Evolutionary conservation across 1,140 invertebrate species (phyloP), one percentile per base, ranked within the genome.

Genomic region (Brachionus paranguensis): DNA sequence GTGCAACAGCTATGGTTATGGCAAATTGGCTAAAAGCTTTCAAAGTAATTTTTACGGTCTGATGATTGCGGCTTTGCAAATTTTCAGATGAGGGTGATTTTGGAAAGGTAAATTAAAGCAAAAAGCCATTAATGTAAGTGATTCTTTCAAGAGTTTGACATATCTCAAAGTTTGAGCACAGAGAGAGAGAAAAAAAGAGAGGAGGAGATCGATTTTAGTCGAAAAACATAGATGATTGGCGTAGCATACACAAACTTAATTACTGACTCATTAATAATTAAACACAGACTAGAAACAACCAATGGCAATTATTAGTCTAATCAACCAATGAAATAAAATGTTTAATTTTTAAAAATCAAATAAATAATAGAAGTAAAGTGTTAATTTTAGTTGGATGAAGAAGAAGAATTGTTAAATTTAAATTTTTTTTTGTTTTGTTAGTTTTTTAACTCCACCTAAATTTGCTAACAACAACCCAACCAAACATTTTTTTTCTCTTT

Each of bases 341-440:
- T 50, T 76, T 76, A 76, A 50, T 50, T 50, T 50, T 53, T 76
- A 14, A 50, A 76, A 76, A 76, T 76, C 41, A 43, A 72, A 72
- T 72, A 72, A 72, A 72, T 72, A 37, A 72, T 72, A 72, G 5
- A 47, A 50, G 47, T 24, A 76, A 76, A 76, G 72, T 76, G 72
- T 76, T 76, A 76, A 76, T 76, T 70, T 76, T 76, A 76, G 72
- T 76, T 76, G 72, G 72, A 50, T 76, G 33, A 76, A 76, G 47
- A 47, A 76, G 33, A 76, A 76, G 47, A 50, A 76, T 41, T 43
- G 41, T 20, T 20, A 72, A 72, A 72, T 43, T 72, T n/a, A 74
- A 72, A 41, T 17, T 72, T 17, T 72, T 43, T 41, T 72, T 72
- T 72, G 7, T 43, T 20, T 20, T 43, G n/a, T 12, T 37, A 37